Base-by-base conservation (phyloP, 2,797 vertebrate species). In the Micropoecilia bifurca region DNA sequence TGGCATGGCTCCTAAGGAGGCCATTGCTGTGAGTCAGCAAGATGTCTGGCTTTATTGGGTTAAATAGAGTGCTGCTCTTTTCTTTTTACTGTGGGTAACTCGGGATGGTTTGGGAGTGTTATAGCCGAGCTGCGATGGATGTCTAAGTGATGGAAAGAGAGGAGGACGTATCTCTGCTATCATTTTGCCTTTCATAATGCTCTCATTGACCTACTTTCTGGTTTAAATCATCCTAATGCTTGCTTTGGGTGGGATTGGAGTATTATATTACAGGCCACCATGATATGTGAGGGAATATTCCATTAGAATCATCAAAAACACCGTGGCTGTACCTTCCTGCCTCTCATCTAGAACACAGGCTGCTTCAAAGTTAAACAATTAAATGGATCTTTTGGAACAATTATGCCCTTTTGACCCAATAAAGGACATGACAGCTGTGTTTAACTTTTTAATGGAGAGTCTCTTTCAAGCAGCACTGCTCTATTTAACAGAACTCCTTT, bases 21-120 rank as follows among this genome's bases (percentile, higher is more conserved):
- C 87, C 82, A 81, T 89, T 76, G 89, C 90, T 5, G 71, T 94
- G 94, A 95, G 91, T 95, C 94, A 95, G 93, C 94, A 93, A 90
- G 80, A 92, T 90, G 89, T 82, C 85, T 77, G 84, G 47, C 80
- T 92, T 91, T 80, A 93, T 90, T 85, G 87, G 90, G 90, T 95
- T 94, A 93, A 93, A 93, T 89, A 75, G 82, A 89, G 85, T 75
- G 71, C 77, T 36, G 88, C 80, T 81, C 84, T 77, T 81, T 75
- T 78, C 47, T 76, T 83, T 82, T 79, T 30, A 86, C 83, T 76
- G 77, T 63, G 80, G 87, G 79, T 87, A 79, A 92, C 89, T 85
- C 78, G 46, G 43, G 75, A 85, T 48, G 71, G 63, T 86, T 86
- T 82, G 84, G n/a, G 77, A 84, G 80, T 73, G 84, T 83, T 84